These are phyloP conservation scores for Eumacrocentrus americanus DNA, from an alignment of 2,888 invertebrate species.

Conservation along the genomic window DNA sequence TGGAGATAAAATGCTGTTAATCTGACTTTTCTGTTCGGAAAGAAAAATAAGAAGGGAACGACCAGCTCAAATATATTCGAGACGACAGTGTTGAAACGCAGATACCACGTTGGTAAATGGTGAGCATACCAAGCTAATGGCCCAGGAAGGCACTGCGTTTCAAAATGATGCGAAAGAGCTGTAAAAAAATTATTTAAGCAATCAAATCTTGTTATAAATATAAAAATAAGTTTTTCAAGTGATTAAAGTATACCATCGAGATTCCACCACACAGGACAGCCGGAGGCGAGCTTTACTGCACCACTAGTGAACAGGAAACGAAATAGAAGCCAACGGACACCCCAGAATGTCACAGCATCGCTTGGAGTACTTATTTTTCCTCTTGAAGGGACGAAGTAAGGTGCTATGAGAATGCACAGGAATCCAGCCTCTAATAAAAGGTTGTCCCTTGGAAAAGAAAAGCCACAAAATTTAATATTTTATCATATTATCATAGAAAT, in stretches of 20 bases:
- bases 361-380: conserved; percentile 61
- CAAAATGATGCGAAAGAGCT: conserved; percentile 73
- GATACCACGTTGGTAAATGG: conserved; percentile 72
- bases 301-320: conserved; percentile 76
- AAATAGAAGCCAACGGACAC: conserved; percentile 76
- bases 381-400: conserved; percentile 62
- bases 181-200: conserved; percentile 42
- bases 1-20: conserved; percentile 70
- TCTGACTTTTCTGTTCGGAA: conserved; percentile 70
- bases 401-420: conserved; percentile 73
- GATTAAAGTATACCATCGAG: conserved; percentile 67
- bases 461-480: not conserved
- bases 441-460: conserved; percentile 67
- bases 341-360: conserved; percentile 70
- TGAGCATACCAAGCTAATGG: conserved; percentile 76
- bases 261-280: conserved; percentile 80
- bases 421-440: conserved; percentile 77
- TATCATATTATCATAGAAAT: not conserved
- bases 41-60: conserved; percentile 75
- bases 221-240: not conserved
- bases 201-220: conserved; percentile 5
- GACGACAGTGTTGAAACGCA: conserved; percentile 67
- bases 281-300: conserved; percentile 73
- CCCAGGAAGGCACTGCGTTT: conserved; percentile 77
- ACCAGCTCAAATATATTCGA: conserved; percentile 71